Base-by-base conservation (phyloP, 2,888 invertebrate genomes). In the Pandemis heparana region DNA sequence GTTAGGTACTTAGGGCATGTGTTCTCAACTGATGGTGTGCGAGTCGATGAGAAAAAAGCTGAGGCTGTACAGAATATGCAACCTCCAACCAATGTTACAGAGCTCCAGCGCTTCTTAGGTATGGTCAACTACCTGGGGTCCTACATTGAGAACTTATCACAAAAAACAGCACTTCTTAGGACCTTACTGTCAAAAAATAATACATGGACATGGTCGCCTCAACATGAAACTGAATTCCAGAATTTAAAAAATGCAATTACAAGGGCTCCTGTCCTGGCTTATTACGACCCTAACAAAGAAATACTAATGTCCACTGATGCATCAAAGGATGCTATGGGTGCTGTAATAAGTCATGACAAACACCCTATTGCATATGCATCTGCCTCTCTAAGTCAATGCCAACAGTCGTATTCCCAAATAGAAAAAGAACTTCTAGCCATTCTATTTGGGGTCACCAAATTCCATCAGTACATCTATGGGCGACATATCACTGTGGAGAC, bases 121-220 rank as follows among this genome's bases (percentile, higher is more conserved):
- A 78, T 80, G 76, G 60, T 77, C 5, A 79, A 77, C 41, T 78
- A 76, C 70, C 66, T 80, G 46, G 65, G 75, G 39, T 53, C 75
- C 5, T 80, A 74, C 46, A 77, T 79, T 51, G 14, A 65, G 70
- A 70, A 79, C 51, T 39, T 75, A 9, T 78, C 80, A 6, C 14
- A 39, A 39, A 38, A 60, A n/a, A 39, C 14, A 39, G 14, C 14
- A n/a, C 12, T 6, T 2, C 14, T 60, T 1, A 60, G 60, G 38
- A 39, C 18, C 18, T 68, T 84, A 12, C 67, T 83, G 16, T 75
- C 78, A 48, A 81, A 83, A 71, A 71, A 83, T 56, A 71, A 51
- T 56, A 62, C 59, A 38, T 86, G 79, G 78, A 16, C 56, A 5
- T 86, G 82, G 84, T 63, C 75, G 66, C 74, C 75, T 6, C n/a